Base-by-base conservation (phyloP, 2,113 vertebrate species). In the Eretmochelys imbricata region DNA sequence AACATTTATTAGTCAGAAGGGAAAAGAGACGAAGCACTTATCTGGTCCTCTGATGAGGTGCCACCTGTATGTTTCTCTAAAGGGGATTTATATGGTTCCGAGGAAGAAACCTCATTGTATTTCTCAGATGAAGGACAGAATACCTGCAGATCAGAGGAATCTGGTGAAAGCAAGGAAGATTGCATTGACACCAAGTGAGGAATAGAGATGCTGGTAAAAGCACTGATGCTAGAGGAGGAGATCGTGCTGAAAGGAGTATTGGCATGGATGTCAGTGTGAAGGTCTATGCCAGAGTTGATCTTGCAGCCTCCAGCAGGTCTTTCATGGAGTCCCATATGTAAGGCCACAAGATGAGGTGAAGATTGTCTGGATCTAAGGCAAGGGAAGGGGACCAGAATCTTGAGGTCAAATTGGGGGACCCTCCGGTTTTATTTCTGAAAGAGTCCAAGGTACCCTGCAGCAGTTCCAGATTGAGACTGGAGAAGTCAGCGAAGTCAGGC, bases 221-320 rank as follows among this genome's bases (percentile, higher is more conserved):
- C 13, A 88, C 8, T 75, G 91, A 46, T 53, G 11, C 46, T 87
- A n/a, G 50, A 83, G 89, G 31, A 9, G 87, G 2, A 59, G 22
- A 91, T 22, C 20, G n/a, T 3, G 80, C 5, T 24, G 24, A 57
- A 5, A 53, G 12, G 55, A 85, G 17, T 14, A 87, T 38, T 83
- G 81, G 27, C 1, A 65, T 3, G 8, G 29, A 5, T 29, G 35
- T 69, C 55, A 57, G 55, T 57, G 55, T 57, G 55, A 57, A 57
- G 55, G 24, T 57, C 55, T 57, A 24, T 69, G 62, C 31, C 35
- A 46, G 12, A 4, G 12, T 38, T 59, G 76, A 57, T 20, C n/a
- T 86, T 48, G 14, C 8, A 46, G 65, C 88, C 20, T 91, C 0
- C 0, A 0, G 0, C 11, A 38, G 8, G 51, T 25, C 42, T 80